Evolutionary conservation across 2,113 vertebrate species (phyloP), one percentile per base, ranked within the genome.

Genomic region (Oncorhynchus mykiss): DNA sequence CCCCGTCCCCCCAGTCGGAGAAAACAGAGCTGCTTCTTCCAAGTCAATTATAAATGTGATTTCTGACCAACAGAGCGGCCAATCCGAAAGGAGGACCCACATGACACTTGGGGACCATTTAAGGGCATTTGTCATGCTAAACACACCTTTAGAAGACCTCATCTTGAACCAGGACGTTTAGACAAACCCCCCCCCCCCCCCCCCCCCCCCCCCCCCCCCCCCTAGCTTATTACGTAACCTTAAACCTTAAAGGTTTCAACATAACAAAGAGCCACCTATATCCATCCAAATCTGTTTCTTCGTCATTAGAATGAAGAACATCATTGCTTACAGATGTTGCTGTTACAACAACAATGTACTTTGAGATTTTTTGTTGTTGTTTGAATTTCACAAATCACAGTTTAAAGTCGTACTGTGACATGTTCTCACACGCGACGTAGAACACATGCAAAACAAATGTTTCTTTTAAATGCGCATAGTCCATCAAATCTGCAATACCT

Each of bases 71-170:
- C 14, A 54, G 51, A 54, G 13, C 1, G 14, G 49, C 14, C 51
- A 6, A 1, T 54, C 51, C 51, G 27, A 54, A 4, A 45, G 39
- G 3, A 54, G 16, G 45, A 59, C 22, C 77, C 60, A 39, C 45
- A 70, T 74, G 74, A 73, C 67, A 76, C 77, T 60, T 60, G 66
- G 84, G 54, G 81, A 82, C 84, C 78, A 88, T 90, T 88, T 77
- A 71, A 74, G 88, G 87, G 80, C 86, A 79, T 90, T 54, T 90
- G 81, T 85, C 82, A 90, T 79, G 80, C 83, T 81, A 85, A 71
- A 80, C 45, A 77, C 77, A 88, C 88, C 89, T 87, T 88, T 90
- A 86, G 89, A 86, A 81, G 81, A 80, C 83, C 70, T 77, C 82
- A 86, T 86, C 82, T 82, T 84, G 71, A 85, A 70, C 78, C 71